Conservation (phyloP, 2,797 vertebrate genomes). For the Smutsia gigantea region DNA sequence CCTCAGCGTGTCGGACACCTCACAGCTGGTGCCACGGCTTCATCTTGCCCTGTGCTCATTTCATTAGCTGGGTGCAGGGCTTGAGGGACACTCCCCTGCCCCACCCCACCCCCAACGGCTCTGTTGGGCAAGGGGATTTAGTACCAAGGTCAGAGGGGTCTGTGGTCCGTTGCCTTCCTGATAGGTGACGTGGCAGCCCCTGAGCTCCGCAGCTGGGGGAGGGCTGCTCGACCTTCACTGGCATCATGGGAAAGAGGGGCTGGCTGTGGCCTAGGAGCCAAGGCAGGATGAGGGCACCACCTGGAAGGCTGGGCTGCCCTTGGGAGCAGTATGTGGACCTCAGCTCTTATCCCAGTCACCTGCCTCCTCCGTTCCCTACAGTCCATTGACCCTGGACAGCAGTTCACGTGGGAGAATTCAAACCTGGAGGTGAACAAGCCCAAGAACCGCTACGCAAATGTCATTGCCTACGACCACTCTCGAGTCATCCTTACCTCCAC, state of each 20-base stretch:
- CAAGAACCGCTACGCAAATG: slow-evolving; percentile 98
- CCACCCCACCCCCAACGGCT: background rate
- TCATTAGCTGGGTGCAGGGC: background rate
- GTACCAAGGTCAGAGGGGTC: background rate
- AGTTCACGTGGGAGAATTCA: slow-evolving; percentile 99
- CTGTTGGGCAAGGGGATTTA: background rate
- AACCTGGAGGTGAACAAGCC: slow-evolving; percentile 98
- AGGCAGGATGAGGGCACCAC: background rate
- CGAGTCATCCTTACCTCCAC: slow-evolving; percentile 94
- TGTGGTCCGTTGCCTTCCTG: background rate
- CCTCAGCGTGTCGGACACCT: fast-evolving
- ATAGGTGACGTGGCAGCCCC: background rate
- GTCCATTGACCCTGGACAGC: slow-evolving; percentile 97
- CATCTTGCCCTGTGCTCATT: background rate
- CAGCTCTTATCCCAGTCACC: background rate
- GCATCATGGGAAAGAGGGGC: background rate
- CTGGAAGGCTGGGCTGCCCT: background rate
- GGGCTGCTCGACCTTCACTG: background rate
- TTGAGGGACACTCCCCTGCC: background rate
- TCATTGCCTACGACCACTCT: slow-evolving; percentile 98
- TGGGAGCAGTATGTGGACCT: background rate
- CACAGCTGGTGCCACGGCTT: background rate
- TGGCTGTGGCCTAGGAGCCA: background rate
- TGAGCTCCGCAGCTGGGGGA: background rate
- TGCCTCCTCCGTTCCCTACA: slow-evolving; percentile 77